These are phyloP conservation scores for Eledone cirrhosa DNA, from an alignment of 2,888 invertebrate species.

Conservation along the genomic window DNA sequence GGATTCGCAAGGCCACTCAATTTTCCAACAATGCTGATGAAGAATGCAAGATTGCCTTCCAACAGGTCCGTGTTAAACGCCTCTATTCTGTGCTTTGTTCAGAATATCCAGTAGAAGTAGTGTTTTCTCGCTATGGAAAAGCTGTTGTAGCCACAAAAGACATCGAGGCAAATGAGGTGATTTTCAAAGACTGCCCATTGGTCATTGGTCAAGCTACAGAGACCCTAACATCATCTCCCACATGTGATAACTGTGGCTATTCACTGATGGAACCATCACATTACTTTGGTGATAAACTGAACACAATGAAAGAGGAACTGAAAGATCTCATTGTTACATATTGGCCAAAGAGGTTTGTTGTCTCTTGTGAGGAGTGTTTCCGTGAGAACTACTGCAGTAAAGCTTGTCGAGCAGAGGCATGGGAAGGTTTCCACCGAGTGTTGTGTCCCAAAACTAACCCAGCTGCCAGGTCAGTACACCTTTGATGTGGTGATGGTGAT, in stretches of 20 bases:
- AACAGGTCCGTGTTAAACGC: slow-evolving; percentile 55
- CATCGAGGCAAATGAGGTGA: slow-evolving; percentile 75
- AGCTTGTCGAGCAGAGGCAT: slow-evolving; percentile 76
- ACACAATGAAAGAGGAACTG: slow-evolving; percentile 37
- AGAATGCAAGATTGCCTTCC: slow-evolving; percentile 49
- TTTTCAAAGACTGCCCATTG: slow-evolving; percentile 88
- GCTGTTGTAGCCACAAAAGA: slow-evolving; percentile 78
- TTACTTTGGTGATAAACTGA: slow-evolving; percentile 48
- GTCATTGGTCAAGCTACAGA: slow-evolving; percentile 83
- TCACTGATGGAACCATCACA: slow-evolving; percentile 88
- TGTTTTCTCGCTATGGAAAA: slow-evolving; percentile 74
- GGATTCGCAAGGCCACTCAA: slow-evolving; percentile 54
- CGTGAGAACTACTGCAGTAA: slow-evolving; percentile 67
- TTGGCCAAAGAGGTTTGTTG: slow-evolving; percentile 50
- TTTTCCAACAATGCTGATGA: slow-evolving; percentile 46
- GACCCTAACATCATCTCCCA: slow-evolving; percentile 78
- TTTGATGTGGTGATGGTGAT: slow-evolving; percentile 47
- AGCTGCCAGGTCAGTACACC: slow-evolving; percentile 34
- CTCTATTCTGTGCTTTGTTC: slow-evolving; percentile 53
- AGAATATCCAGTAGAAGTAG: slow-evolving; percentile 50
- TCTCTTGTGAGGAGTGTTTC: slow-evolving; percentile 46
- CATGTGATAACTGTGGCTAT: slow-evolving; percentile 89
- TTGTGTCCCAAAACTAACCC: slow-evolving; percentile 72
- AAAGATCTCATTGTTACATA: slow-evolving; percentile 42
- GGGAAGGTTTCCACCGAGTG: slow-evolving; percentile 78